Conservation (phyloP, 2,113 vertebrate species). For the Lates calcarifer region DNA sequence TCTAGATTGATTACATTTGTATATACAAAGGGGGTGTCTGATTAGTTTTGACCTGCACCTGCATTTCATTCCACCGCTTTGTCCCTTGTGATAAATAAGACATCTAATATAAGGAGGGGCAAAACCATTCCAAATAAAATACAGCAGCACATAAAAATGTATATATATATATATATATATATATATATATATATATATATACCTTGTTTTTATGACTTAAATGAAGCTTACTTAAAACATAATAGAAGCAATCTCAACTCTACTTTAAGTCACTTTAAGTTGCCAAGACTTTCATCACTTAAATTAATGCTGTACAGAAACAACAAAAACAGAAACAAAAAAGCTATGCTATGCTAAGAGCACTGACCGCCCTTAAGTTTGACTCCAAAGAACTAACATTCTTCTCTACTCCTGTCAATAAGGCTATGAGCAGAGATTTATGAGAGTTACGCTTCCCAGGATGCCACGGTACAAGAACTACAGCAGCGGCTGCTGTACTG, state of each 20-base stretch:
- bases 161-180: not conserved
- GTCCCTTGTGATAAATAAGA: no score
- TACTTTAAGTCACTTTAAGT: not conserved
- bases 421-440: not conserved
- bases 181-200: not conserved
- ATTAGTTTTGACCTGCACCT: no score
- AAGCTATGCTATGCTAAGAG: no score
- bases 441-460: slow-evolving; percentile 6
- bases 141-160: no score
- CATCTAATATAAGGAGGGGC: no score
- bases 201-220: not conserved
- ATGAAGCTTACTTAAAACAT: not conserved
- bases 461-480: not conserved
- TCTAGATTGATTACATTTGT: not conserved
- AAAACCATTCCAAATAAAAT: no score
- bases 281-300: not conserved
- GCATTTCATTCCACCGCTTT: no score
- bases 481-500: not conserved
- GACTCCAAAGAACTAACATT: not conserved
- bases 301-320: not conserved
- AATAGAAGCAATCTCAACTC: not conserved
- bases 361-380: not conserved
- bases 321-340: no score
- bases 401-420: not conserved
- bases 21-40: not conserved